Evolutionary conservation across 2,113 vertebrate genomes (phyloP).

Genomic region (Ammodytes dubius): DNA sequence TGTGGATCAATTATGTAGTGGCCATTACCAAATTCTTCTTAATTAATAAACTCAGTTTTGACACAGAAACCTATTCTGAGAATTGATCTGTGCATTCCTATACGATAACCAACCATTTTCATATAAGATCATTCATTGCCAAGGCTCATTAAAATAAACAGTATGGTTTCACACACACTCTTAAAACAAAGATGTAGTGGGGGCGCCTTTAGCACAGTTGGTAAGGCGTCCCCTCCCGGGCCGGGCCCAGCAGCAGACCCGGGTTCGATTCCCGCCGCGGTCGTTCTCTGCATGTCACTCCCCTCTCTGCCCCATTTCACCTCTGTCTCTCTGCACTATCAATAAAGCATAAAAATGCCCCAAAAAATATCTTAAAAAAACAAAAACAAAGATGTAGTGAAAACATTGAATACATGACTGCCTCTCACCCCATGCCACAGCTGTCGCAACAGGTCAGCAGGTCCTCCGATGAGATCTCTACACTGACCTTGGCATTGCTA

Average conservation of each 20-base stretch:
- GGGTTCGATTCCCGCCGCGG: too few species aligned
- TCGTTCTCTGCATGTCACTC: too few species aligned
- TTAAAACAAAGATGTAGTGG: too few species aligned
- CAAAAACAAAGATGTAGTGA: background rate
- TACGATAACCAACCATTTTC: background rate
- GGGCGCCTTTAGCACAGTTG: too few species aligned
- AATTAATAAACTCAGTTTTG: background rate
- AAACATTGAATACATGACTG: background rate
- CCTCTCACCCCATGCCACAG: conserved; percentile 84
- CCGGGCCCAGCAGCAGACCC: too few species aligned
- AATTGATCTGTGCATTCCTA: background rate
- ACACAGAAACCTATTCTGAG: background rate
- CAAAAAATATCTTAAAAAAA: too few species aligned
- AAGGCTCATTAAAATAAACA: background rate
- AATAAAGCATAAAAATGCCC: too few species aligned
- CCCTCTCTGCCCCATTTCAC: too few species aligned
- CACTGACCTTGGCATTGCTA: conserved; percentile 86
- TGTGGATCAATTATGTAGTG: too few species aligned
- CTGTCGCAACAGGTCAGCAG: conserved; percentile 89
- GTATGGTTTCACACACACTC: too few species aligned
- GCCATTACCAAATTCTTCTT: background rate
- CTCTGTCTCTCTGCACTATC: too few species aligned
- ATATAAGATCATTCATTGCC: background rate
- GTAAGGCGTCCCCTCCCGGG: too few species aligned
- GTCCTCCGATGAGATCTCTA: conserved; percentile 94